Evolutionary conservation across 1,140 invertebrate genomes (phyloP), one percentile per base, ranked within the genome.

Genomic region (Sarcophaga bullata): DNA sequence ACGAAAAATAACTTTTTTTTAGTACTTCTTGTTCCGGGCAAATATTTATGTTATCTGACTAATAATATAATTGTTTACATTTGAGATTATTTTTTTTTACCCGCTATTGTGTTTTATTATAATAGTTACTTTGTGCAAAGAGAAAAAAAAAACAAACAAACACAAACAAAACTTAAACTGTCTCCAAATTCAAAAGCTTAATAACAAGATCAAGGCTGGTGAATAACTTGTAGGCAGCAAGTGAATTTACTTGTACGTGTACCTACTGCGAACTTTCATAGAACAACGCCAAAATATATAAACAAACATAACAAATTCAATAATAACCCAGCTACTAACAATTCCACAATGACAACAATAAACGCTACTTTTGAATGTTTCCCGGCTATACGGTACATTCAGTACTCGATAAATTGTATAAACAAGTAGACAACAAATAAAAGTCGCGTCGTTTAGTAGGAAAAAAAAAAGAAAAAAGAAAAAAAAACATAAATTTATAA

Each of bases 161-260:
- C 54, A 58, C 1, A 58, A 58, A 58, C n/a, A 58, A 58, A 58
- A 37, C 54, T 13, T 58, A 15, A 58, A 15, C 54, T 58, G 54
- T 58, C 54, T 58, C 54, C 54, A 58, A 58, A 58, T n/a, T 58
- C 54, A 58, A 58, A 58, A 58, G 54, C 54, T 58, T 58, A 58
- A 58, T 58, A 58, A 58, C 54, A 58, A 58, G 54, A 58, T 58
- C 54, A 58, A 58, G 54, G 54, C 54, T 58, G 54, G 54, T 58
- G 54, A 58, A 58, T 58, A 58, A 13, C 54, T n/a, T 58, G 54
- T 58, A 58, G 13, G n/a, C 8, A 52, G 54, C 54, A n/a, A 58
- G 13, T 6, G 15, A n/a, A 54, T 54, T 10, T 54, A 54, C 52
- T 10, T 54, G 15, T 9, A 54, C 1, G 9, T 54, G 9, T 10